phyloP scores from a whole-genome alignment of 2,797 vertebrate genomes.

The Rhabdomys pumilio region DNA sequence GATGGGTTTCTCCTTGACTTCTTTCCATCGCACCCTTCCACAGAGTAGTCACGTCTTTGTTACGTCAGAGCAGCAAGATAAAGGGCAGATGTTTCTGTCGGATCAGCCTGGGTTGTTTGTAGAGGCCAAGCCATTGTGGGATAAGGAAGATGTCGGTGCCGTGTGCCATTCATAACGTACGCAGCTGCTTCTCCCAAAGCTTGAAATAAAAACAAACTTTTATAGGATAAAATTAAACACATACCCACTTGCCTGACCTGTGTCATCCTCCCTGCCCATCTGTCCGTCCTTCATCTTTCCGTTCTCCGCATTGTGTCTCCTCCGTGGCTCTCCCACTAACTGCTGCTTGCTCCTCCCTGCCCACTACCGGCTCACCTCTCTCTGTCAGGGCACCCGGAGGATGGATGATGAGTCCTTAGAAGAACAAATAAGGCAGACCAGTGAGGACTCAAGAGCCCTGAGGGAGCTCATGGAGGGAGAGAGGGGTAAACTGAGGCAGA shows the following conservation, averaged over 20 bases:
- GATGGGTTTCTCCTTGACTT: background rate
- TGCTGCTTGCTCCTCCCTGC: background rate
- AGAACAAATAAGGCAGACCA: conserved; percentile 96
- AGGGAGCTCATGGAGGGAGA: conserved; percentile 95
- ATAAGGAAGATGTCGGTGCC: background rate
- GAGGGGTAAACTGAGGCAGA: conserved; percentile 93
- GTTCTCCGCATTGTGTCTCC: too few relatives aligned
- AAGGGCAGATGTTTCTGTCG: background rate
- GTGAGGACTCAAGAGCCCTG: conserved; percentile 95
- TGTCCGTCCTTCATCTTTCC: background rate
- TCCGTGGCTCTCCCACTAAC: background rate
- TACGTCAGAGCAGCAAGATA: rapidly evolving
- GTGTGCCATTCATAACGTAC: rapidly evolving
- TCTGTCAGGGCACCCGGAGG: conserved; percentile 93
- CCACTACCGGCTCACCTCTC: conserved; percentile 65
- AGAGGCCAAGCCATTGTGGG: background rate
- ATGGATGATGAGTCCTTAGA: conserved; percentile 97
- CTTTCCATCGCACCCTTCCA: background rate
- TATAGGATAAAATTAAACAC: conserved; percentile 72
- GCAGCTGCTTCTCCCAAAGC: background rate
- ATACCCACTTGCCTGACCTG: background rate
- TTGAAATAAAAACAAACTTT: background rate
- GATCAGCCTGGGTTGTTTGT: background rate
- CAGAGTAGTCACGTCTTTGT: background rate
- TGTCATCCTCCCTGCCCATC: background rate